These are phyloP conservation scores for Troglohyphantes excavatus DNA, from an alignment of 2,888 invertebrate species.

Conservation along the genomic window DNA sequence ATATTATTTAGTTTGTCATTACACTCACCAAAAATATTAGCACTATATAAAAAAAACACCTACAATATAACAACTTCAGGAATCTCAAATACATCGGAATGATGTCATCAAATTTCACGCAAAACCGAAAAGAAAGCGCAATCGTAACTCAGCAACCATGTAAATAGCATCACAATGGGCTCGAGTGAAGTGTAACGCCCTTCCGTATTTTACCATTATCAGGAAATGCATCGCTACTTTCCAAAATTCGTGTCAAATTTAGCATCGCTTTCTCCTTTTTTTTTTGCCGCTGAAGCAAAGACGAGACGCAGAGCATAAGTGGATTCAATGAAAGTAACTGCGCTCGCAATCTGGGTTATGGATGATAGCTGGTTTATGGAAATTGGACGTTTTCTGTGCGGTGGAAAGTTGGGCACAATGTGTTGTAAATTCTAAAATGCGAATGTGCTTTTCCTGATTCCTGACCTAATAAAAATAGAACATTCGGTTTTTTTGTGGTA, in stretches of 20 bases:
- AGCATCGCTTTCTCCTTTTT: constrained; percentile 47
- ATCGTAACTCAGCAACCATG: constrained; percentile 23
- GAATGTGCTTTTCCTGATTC: constrained; percentile 42
- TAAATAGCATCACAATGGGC: constrained; percentile 32
- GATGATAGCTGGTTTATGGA: constrained; percentile 50
- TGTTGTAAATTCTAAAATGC: constrained; percentile 58
- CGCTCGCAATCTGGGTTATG: constrained; percentile 29
- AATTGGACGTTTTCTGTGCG: constrained; percentile 22
- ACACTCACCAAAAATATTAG: no score
- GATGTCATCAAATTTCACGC: background rate
- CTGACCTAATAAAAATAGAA: constrained; percentile 66
- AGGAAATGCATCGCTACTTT: constrained; percentile 23
- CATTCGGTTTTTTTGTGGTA: background rate
- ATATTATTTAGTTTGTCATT: no score
- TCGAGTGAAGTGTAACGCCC: constrained; percentile 30
- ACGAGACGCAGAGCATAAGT: background rate
- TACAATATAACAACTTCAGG: background rate
- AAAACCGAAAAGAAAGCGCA: background rate
- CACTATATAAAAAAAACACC: background rate
- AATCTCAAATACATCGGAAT: background rate
- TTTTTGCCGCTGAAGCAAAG: background rate
- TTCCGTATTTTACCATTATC: constrained; percentile 23
- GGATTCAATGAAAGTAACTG: constrained; percentile 27
- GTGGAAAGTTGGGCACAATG: constrained; percentile 51
- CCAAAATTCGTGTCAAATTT: constrained; percentile 57